Evolutionary conservation across 2,797 vertebrate genomes (phyloP), one percentile per base, ranked within the genome.

Genomic region (Siniperca obscura): DNA sequence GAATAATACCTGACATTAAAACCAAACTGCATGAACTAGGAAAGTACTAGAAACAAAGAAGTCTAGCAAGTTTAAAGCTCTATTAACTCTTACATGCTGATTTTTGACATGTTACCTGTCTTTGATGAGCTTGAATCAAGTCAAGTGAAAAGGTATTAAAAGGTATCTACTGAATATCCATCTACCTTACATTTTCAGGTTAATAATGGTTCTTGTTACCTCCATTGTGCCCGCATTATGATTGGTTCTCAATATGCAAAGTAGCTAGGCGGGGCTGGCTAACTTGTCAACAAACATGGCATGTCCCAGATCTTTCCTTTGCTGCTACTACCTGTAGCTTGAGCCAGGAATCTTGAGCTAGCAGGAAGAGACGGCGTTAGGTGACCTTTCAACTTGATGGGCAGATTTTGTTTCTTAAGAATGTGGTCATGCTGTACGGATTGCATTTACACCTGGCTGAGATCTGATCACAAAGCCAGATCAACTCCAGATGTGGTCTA

Each of bases 1-100:
- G 81, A 82, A 87, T 85, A 53, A 83, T 16, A 19, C 17, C 36
- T 68, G 59, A 70, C 19, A 57, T 34, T 62, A 30, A 76, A 59
- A 34, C 17, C 17, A 70, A 78, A 74, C 38, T 30, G 21, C 34
- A 53, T 22, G 9, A 36, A 65, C 21, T 56, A 14, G 14, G 46
- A 67, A 76, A 80, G 56, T 21, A 55, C 1, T 1, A 19, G 44
- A 25, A 25, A 53, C n/a, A 36, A 2, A 25, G 13, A 57, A 38
- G 27, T 62, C 55, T 8, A 21, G 9, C 5, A 53, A 61, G 21
- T 75, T 38, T 62, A 57, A 70, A 76, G 53, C 25, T 6, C 5
- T n/a, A 19, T 30, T 53, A 46, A 50, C 9, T 19, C n/a, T 36
- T 11, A 22, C 13, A 66, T 12, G 12, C 14, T 6, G 14, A 53